Conservation (phyloP, 2,797 vertebrate genomes). For the Helicolenus hilgendorfi region DNA sequence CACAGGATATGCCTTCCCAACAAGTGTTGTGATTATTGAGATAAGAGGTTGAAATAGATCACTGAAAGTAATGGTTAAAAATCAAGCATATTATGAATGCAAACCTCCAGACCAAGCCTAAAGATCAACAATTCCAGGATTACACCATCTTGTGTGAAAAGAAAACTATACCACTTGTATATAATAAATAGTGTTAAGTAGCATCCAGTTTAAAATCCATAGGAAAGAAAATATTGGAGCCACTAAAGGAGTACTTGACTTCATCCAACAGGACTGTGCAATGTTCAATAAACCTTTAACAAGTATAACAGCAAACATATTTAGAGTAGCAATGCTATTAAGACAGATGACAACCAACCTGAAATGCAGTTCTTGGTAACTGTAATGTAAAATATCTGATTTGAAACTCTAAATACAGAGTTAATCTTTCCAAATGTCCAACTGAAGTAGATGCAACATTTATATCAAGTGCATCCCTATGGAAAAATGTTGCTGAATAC, state of each 20-base stretch:
- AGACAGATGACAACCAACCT: neutral
- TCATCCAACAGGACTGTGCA: neutral
- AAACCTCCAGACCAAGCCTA: neutral
- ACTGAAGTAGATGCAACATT: neutral
- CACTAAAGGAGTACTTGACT: neutral
- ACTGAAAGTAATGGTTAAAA: neutral
- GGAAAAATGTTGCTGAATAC: neutral
- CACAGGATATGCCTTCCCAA: neutral
- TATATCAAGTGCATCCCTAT: neutral
- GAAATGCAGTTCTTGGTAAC: neutral
- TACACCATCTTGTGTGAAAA: neutral
- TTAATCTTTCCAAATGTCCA: neutral
- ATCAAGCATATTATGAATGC: neutral
- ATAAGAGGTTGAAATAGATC: neutral
- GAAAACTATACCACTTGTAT: neutral
- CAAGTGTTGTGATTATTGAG: neutral
- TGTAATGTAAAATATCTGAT: neutral
- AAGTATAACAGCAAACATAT: neutral
- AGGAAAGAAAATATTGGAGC: neutral
- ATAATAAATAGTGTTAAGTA: neutral
- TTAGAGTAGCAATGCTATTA: neutral
- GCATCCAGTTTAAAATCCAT: neutral
- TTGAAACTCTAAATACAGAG: neutral
- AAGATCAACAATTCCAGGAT: neutral
- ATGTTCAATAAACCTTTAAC: neutral